Conservation (phyloP, 2,113 vertebrate species). For the Apteryx mantelli region DNA sequence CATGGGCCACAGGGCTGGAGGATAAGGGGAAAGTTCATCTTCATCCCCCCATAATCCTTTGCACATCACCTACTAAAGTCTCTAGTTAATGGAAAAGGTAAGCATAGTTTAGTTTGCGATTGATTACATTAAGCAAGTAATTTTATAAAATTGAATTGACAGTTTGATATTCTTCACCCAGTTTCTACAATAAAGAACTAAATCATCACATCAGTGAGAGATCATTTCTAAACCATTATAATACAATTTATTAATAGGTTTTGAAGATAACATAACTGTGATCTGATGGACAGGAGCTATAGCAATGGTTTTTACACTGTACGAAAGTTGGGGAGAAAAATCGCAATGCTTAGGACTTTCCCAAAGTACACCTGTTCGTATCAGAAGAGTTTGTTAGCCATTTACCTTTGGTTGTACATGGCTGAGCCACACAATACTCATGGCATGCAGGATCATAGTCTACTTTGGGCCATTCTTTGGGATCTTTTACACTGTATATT, state of each 20-base stretch:
- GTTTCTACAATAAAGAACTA: neutral
- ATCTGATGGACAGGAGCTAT: neutral
- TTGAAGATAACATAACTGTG: neutral
- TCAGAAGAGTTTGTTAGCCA: neutral
- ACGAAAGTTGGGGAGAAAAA: neutral
- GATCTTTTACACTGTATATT: neutral
- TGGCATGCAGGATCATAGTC: fast-evolving
- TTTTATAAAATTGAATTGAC: neutral
- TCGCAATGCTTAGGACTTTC: neutral
- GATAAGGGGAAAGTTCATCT: neutral
- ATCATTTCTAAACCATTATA: neutral
- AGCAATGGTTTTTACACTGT: neutral
- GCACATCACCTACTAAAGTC: neutral
- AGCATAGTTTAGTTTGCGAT: fast-evolving
- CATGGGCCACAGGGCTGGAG: neutral
- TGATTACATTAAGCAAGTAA: neutral
- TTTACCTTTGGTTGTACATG: neutral
- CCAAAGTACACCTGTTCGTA: neutral
- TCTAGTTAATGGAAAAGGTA: neutral
- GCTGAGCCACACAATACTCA: neutral
- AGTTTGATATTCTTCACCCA: neutral
- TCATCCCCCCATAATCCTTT: neutral
- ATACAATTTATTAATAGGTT: neutral
- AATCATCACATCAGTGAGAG: neutral
- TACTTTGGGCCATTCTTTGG: neutral